These are phyloP conservation scores for Haliclona indistincta DNA, from an alignment of 37 sponge, comb jelly and placozoan genomes.

Conservation along the genomic window DNA sequence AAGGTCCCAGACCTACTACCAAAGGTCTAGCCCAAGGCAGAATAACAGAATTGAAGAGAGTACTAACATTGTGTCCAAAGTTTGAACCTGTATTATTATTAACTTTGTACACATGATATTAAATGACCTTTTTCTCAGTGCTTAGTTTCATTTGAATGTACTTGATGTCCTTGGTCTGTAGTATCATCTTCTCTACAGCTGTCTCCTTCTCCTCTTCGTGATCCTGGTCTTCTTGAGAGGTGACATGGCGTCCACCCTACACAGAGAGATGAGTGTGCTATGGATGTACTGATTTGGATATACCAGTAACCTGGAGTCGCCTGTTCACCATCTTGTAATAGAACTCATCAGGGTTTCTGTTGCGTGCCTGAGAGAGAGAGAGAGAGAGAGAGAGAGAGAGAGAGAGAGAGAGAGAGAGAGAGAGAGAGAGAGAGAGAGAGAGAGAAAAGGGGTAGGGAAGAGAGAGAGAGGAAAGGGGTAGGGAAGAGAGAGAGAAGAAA, in stretches of 20 bases:
- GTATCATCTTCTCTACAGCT: constrained; percentile 65
- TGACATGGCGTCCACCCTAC: constrained; percentile 70
- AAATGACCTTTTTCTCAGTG: constrained; percentile 75
- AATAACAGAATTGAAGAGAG: no score
- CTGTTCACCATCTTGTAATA: constrained; percentile 86
- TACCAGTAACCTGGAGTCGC: constrained; percentile 46
- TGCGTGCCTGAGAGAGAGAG: constrained; percentile 54
- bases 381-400: not conserved
- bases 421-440: not conserved
- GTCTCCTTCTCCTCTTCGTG: constrained; percentile 71
- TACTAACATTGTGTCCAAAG: no score
- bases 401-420: not conserved
- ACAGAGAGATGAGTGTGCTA: not conserved
- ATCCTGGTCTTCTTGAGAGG: constrained; percentile 22
- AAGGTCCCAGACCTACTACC: no score
- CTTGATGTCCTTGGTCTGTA: constrained; percentile 90
- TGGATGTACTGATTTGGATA: no score
- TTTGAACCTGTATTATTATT: no score
- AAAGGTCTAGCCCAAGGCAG: no score
- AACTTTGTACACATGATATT: no score
- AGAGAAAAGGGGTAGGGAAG: not conserved
- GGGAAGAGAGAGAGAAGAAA: not conserved
- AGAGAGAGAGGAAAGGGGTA: not conserved
- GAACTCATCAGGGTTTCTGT: constrained; percentile 92
- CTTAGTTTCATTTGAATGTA: constrained; percentile 79